Conservation (phyloP, 2,113 vertebrate species). For the Spermophilus dauricus region DNA sequence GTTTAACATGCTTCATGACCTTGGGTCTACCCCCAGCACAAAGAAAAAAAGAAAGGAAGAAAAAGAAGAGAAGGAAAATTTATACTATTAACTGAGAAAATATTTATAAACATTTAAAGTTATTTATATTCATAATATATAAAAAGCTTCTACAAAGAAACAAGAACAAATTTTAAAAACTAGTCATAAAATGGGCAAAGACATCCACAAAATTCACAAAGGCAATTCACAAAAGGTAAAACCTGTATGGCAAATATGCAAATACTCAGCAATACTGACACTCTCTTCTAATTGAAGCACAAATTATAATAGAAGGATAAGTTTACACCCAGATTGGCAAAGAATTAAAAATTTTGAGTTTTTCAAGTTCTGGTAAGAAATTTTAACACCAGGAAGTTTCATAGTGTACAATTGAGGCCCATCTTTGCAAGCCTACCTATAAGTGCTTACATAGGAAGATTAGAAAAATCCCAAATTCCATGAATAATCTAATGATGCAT, state of each 20-base stretch:
- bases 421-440: neutral
- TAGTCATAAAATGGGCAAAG: neutral
- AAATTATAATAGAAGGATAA: neutral
- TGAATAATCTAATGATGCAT: neutral
- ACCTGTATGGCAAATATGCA: neutral
- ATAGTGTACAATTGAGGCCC: neutral
- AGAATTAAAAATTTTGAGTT: neutral
- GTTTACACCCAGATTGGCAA: neutral
- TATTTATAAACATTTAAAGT: slow-evolving; percentile 18
- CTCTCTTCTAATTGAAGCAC: neutral
- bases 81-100: neutral
- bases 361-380: neutral
- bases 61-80: neutral
- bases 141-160: neutral
- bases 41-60: neutral
- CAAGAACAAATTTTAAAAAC: neutral
- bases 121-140: slow-evolving; percentile 28
- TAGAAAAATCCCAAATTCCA: neutral
- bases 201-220: neutral
- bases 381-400: neutral
- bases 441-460: too few relatives aligned
- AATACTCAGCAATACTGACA: neutral
- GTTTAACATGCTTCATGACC: neutral
- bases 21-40: neutral
- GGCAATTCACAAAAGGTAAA: neutral